Base-by-base conservation (phyloP, 92 coral and sea anemone genomes). In the Parazoanthus atlanticus region DNA sequence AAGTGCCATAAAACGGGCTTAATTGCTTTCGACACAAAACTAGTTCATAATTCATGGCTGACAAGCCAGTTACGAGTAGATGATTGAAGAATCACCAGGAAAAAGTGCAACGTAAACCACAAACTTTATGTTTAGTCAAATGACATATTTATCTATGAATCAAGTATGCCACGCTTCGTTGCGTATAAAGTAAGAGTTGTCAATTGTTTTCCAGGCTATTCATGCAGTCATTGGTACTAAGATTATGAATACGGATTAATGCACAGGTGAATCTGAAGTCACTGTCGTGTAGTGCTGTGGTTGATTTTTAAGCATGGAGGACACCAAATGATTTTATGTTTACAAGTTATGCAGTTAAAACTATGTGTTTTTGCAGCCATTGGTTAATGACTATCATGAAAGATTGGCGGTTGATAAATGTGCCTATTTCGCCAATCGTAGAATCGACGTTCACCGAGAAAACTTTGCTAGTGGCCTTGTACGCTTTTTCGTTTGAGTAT, bases 321-420 rank as follows among this genome's bases (percentile, higher is more conserved):
- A 12, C 23, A 28, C 47, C 75, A 69, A 41, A 26, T 64, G 54
- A 26, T 43, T 29, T 30, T 43, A 31, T 16, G 67, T 69, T 43
- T 28, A 46, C 54, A 31, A 70, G 41, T 36, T 25, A 84, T 69
- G 78, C 41, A 65, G 13, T 74, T 84, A 84, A 23, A 66, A 69
- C 36, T 40, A 16, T 41, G 58, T 40, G 26, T 29, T 40, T 25
- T 15, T 41, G 30, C 74, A 40, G 30, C 77, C 74, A 84, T 84
- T 84, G 77, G 87, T 26, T 70, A 31, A 21, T 84, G 61, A 49
- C 17, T 84, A 26, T 70, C 66, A 54, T 54, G 64, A 46, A 29
- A 70, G 87, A 84, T 84, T 72, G 67, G 78, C 54, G 77, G 78
- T 46, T 69, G 87, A 84, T 84, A 84, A 84, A 84, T 84, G 87